phyloP scores from a whole-genome alignment of 2,797 vertebrate species.

The Varecia variegata region DNA sequence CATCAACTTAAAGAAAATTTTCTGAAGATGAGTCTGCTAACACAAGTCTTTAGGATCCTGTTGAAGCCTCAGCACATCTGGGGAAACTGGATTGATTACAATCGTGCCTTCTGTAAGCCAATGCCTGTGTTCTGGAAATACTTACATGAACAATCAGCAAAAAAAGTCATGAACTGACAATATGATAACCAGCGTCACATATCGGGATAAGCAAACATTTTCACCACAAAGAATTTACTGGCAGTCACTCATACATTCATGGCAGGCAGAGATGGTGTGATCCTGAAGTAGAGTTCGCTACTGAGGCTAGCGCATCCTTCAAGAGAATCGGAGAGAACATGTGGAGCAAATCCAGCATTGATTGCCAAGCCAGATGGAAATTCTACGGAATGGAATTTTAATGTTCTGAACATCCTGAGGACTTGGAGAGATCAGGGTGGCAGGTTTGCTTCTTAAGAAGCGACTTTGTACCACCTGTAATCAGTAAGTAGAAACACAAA shows the following conservation, averaged over 20 bases:
- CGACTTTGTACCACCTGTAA: background rate
- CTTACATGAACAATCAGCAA: background rate
- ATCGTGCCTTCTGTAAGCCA: background rate
- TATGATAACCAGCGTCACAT: background rate
- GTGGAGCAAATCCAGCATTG: background rate
- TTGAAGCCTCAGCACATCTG: conserved; percentile 4
- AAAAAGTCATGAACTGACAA: background rate
- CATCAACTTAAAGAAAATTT: background rate
- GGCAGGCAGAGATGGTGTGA: background rate
- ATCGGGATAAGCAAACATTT: background rate
- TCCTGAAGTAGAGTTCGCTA: background rate
- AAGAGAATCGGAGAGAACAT: background rate
- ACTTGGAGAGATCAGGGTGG: background rate
- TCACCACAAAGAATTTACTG: background rate
- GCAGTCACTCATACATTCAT: background rate
- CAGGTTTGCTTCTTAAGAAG: background rate
- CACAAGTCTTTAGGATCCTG: background rate
- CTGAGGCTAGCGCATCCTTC: background rate
- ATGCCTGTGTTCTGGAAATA: background rate
- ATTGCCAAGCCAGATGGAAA: background rate
- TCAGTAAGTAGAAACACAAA: background rate
- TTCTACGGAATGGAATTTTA: background rate
- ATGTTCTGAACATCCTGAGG: background rate
- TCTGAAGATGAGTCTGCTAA: background rate
- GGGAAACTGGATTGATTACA: background rate